Base-by-base conservation (phyloP, 2,888 invertebrate genomes). In the Choristoneura rosaceana region DNA sequence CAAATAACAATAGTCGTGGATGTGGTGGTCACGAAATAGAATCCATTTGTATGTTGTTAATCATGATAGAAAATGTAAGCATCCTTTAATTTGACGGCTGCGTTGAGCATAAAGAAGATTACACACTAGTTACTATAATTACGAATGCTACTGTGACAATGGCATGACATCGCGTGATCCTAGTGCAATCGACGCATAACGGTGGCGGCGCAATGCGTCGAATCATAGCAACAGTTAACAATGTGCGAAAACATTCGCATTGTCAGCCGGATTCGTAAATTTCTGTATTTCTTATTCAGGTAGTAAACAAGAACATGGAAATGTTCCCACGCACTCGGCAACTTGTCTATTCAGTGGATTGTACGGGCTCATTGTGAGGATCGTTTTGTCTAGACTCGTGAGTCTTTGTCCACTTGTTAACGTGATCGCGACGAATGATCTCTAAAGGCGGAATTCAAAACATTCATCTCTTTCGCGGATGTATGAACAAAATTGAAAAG, bases 281-380 rank as follows among this genome's bases (percentile, higher is more conserved):
- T 86, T 85, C 74, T 80, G 74, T 80, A 81, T 84, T 88, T 85
- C 82, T 80, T 78, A 76, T 76, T 76, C 74, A 59, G 76, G 81
- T 82, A 82, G 84, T 80, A 80, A 83, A 81, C 81, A 84, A 82
- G 81, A 84, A 83, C 82, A 59, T 75, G 77, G 76, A 79, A 80
- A 80, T 74, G 79, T 92, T 93, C 93, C 91, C 92, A 92, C 93
- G 91, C 73, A 64, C 41, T 60, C 60, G 15, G 15, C 79, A 77
- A 81, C 85, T 84, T 83, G 80, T 78, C 82, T 80, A 86, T 87
- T 88, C 84, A 88, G 76, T 78, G 74, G 73, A 76, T 77, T 87
- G 86, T 82, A 82, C 77, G 77, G 77, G 74, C 78, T 77, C 81
- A 79, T 84, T 80, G 78, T 76, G 78, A 74, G 69, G 74, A 76